These are phyloP conservation scores for Asobara japonica DNA, from an alignment of 1,140 invertebrate genomes.

Conservation along the genomic window DNA sequence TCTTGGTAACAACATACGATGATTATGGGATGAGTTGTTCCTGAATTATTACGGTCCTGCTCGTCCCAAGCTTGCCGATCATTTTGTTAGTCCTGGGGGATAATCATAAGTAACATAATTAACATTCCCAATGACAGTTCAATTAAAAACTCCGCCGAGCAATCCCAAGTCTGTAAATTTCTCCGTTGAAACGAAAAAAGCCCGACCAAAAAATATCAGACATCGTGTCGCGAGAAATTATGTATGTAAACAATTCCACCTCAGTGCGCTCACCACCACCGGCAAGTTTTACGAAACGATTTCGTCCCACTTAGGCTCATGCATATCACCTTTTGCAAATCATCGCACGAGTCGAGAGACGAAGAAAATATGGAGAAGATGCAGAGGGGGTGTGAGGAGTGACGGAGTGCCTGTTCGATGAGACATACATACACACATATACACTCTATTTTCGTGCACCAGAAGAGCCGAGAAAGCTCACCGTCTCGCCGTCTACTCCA, in stretches of 20 bases:
- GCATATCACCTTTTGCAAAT: neutral
- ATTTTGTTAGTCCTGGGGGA: no score
- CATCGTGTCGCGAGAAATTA: no score
- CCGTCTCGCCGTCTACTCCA: constrained; percentile 8
- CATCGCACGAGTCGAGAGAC: neutral
- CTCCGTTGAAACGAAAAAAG: no score
- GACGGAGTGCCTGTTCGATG: neutral
- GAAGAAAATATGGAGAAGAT: neutral
- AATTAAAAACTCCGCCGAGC: no score
- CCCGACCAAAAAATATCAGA: no score
- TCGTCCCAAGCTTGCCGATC: no score
- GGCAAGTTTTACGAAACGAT: neutral
- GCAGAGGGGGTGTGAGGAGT: neutral
- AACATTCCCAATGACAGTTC: no score
- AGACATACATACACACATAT: constrained; percentile 35
- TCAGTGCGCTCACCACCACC: neutral
- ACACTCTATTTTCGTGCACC: constrained; percentile 56
- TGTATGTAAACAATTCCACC: neutral
- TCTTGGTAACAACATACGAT: no score
- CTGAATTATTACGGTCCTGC: no score
- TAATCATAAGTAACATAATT: no score
- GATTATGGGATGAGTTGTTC: no score
- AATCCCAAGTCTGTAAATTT: no score
- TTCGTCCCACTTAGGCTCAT: neutral
- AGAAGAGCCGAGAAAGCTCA: constrained; percentile 14